Percentiles rank a stretch among this genome's conserved stretches.
phyloP scores from a whole-genome alignment of 2,113 vertebrate species.

The Polypterus senegalus region DNA sequence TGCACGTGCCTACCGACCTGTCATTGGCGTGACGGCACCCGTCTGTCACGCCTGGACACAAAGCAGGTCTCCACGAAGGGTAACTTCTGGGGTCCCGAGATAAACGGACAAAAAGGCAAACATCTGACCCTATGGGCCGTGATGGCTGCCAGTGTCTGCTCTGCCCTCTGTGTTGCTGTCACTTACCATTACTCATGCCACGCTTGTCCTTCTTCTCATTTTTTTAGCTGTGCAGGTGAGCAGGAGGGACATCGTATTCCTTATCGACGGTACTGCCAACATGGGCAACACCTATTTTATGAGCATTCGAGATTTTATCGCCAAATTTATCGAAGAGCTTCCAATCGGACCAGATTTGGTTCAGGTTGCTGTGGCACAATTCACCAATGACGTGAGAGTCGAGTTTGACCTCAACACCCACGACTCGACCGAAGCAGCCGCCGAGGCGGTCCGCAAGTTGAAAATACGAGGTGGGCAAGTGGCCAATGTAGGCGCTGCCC shows the following conservation, averaged over 20 bases:
- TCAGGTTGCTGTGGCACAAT: constrained; percentile 74
- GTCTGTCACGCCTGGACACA: no score
- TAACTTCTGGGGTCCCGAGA: no score
- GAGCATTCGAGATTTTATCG: constrained; percentile 64
- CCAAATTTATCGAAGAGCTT: constrained; percentile 59
- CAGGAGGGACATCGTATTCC: constrained; percentile 86
- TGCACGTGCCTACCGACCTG: no score
- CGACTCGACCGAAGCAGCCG: constrained; percentile 36
- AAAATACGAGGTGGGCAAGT: constrained; percentile 35
- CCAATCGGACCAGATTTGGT: constrained; percentile 72
- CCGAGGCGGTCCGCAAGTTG: constrained; percentile 42
- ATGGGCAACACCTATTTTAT: constrained; percentile 53
- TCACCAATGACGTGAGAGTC: constrained; percentile 43
- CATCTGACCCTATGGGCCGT: no score
- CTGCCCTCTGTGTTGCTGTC: no score
- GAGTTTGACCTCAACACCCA: constrained; percentile 71
- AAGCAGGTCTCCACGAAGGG: no score
- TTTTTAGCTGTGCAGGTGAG: constrained; percentile 68
- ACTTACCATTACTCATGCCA: neutral
- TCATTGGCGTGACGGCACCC: no score
- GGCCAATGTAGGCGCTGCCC: constrained; percentile 67
- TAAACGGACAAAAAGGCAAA: no score
- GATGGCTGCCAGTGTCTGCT: no score
- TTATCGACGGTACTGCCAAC: constrained; percentile 68
- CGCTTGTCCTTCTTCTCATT: neutral